Base-by-base conservation (phyloP, 1,140 invertebrate genomes). In the Protaetia brevitarsis region DNA sequence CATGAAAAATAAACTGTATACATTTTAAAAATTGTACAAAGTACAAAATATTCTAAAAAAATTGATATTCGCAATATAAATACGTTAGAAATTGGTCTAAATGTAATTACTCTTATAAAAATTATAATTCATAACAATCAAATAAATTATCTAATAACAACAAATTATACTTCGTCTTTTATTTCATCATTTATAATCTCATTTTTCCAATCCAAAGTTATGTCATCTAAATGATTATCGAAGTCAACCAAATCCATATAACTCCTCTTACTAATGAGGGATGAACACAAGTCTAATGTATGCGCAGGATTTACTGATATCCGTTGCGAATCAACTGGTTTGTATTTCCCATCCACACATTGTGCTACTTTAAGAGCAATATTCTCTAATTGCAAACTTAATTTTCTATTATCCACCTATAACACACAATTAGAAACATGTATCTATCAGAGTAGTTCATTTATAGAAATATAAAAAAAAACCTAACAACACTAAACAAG, bases 221-320 rank as follows among this genome's bases (percentile, higher is more conserved):
- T 84, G 75, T 96, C 87, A 79, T 96, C 93, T 62, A 96, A 80
- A 81, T 96, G 93, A 79, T 95, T 94, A 78, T 97, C 94, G 81
- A 95, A 97, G 79, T 96, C 94, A 7, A 91, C 79, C 2, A 96
- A 78, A 69, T 89, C 83, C 64, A 87, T 85, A 73, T 89, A 88
- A 0, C 85, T 84, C 26, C 87, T 84, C 11, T 82, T 76, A 71
- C 89, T 87, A 13, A 94, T 74, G 29, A 95, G 79, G 23, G 82
- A 75, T 4, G 88, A 86, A 3, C 89, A 86, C 0, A 85, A 82
- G 63, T 88, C 85, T 21, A 91, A 71, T 0, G 83, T 83, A 58
- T 84, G 73, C 63, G 83, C 64, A 66, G 73, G 70, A 26, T 69
- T 68, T 66, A 77, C 69, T 65, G 63, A 65, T 64, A 79, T 73